Evolutionary conservation across 2,113 vertebrate genomes (phyloP).

Genomic region (Calidris pugnax): DNA sequence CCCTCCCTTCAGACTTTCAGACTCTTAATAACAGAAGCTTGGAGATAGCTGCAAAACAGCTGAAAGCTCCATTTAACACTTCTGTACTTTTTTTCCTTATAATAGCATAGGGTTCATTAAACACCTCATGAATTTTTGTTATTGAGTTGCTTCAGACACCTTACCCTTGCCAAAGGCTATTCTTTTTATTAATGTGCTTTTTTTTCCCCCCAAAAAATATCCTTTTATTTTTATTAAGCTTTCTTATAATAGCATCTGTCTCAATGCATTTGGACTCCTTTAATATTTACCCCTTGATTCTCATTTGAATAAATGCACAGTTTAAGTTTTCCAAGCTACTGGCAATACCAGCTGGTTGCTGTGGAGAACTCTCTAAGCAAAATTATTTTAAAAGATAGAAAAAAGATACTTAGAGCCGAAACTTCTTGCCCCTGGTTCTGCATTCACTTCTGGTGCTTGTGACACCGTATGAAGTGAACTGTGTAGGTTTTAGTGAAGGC

Average conservation of each 20-base stretch:
- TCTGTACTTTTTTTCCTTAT: constrained; percentile 8
- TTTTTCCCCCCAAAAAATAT: background rate
- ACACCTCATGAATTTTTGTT: constrained; percentile 45
- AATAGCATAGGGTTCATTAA: constrained; percentile 50
- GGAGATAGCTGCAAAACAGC: constrained; percentile 13
- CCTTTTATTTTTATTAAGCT: background rate
- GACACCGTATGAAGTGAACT: background rate
- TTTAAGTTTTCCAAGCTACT: background rate
- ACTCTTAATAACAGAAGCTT: background rate
- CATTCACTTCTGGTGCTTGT: background rate
- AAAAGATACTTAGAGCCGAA: background rate
- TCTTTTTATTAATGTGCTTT: constrained; percentile 17
- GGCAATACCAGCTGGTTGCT: background rate
- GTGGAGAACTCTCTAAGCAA: background rate
- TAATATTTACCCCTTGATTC: background rate
- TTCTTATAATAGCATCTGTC: background rate
- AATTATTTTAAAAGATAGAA: background rate
- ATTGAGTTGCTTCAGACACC: constrained; percentile 37
- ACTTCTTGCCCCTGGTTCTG: background rate
- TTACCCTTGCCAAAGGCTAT: constrained; percentile 44
- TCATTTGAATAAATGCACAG: background rate
- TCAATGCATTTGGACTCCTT: background rate
- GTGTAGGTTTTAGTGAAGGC: background rate
- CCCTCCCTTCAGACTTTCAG: background rate
- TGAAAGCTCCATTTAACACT: constrained; percentile 51